Evolutionary conservation across 2,888 invertebrate genomes (phyloP), one percentile per base, ranked within the genome.

Genomic region (Philopedon plagiatum): DNA sequence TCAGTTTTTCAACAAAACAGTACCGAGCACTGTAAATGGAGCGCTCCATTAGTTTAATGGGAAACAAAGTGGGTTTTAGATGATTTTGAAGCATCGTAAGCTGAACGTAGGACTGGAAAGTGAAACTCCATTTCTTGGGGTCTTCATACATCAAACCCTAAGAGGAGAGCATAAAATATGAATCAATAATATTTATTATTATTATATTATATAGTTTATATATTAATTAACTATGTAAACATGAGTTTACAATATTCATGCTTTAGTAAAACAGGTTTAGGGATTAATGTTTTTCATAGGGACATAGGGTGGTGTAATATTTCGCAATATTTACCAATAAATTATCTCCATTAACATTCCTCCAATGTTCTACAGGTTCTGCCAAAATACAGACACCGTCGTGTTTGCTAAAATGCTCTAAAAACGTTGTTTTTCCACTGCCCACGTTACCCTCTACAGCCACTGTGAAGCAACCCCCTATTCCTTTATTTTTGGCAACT

Each of bases 371-470:
- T 1, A 96, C 93, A 2, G 96, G 96, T 83, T 96, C 96, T 5
- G 85, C 76, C 39, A 83, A 76, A 1, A 85, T 80, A 67, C 90
- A 90, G 23, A 94, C 90, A 78, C 93, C 91, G 56, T 91, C 88
- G 81, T 91, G 91, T 79, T 91, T 90, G 62, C 91, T 88, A 82
- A 95, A 95, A 86, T 94, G 91, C 81, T 94, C 91, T 13, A 96
- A 84, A 83, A 95, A 95, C 5, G 95, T 94, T 1, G 96, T 95
- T 87, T 96, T 96, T 0, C 96, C 96, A 82, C 94, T 93, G 23
- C 96, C 96, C 80, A 96, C 95, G 84, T 96, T 96, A 23, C 96
- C 96, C 83, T 96, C 96, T 32, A 96, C 92, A 41, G 93, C 89
- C 19, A 96, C 93, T 0, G 94, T 95, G 81, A 93, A 94, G 0